These are phyloP conservation scores for Semibalanus balanoides DNA, from an alignment of 1,140 invertebrate genomes.

Conservation along the genomic window DNA sequence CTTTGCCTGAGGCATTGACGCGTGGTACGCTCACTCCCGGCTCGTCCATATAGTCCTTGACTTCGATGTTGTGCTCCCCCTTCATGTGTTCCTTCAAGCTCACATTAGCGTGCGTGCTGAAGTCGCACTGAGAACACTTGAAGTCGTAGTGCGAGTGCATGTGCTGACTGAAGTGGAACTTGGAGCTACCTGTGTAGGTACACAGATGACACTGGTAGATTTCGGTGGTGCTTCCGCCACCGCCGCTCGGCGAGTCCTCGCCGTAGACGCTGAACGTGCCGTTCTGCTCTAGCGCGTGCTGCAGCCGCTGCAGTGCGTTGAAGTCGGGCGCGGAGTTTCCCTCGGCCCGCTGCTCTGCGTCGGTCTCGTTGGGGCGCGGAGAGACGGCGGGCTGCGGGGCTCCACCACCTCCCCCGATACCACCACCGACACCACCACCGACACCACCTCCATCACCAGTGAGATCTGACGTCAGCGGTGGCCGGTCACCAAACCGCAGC, in stretches of 20 bases:
- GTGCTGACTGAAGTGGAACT: conserved; percentile 37
- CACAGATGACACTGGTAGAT: conserved; percentile 29
- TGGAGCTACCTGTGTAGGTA: conserved; percentile 29
- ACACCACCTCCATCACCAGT: too few relatives aligned
- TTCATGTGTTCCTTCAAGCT: conserved; percentile 42
- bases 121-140: conserved; percentile 39
- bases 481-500: neutral
- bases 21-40: conserved; percentile 47
- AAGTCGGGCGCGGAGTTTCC: conserved; percentile 4
- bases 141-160: conserved; percentile 37
- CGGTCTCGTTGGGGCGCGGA: too few relatives aligned
- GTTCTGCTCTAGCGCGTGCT: conserved; percentile 20
- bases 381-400: too few relatives aligned
- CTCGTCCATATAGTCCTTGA: conserved; percentile 43
- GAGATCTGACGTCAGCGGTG: too few relatives aligned
- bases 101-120: conserved; percentile 41
- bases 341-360: neutral
- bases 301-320: conserved; percentile 21
- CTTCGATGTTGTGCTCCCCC: conserved; percentile 26
- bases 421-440: too few relatives aligned
- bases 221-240: conserved; percentile 13
- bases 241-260: conserved; percentile 13
- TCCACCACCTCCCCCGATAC: too few relatives aligned
- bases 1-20: conserved; percentile 46
- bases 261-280: conserved; percentile 13